phyloP scores from a whole-genome alignment of 1,140 invertebrate genomes.

The Lordiphosa mommai region DNA sequence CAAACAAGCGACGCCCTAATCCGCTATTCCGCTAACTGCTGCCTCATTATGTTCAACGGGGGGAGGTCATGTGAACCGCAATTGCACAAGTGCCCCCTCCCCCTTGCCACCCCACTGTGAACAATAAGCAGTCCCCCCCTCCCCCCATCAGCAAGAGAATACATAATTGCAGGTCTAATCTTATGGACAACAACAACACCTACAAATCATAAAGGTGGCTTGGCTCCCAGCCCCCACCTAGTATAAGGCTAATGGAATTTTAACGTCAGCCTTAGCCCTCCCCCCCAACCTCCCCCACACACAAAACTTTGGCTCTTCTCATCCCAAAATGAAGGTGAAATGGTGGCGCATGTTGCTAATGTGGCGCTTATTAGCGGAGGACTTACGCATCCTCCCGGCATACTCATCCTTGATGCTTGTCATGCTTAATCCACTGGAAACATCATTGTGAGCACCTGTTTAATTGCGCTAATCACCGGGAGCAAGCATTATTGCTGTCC shows the following conservation, averaged over 20 bases:
- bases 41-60: constrained; percentile 27
- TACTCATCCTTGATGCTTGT: constrained; percentile 16
- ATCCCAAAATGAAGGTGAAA: constrained; percentile 48
- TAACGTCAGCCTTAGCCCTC: constrained; percentile 40
- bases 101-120: neutral
- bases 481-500: constrained; percentile 62
- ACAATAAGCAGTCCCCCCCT: neutral
- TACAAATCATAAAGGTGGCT: constrained; percentile 35
- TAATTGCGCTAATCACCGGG: constrained; percentile 78
- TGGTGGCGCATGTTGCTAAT: constrained; percentile 60
- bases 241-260: constrained; percentile 69
- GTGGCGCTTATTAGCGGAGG: constrained; percentile 55
- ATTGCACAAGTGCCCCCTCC: constrained; percentile 33
- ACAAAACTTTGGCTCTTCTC: neutral
- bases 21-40: constrained; percentile 12
- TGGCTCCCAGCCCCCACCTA: neutral
- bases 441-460: constrained; percentile 79
- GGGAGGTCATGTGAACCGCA: constrained; percentile 54
- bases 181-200: constrained; percentile 32
- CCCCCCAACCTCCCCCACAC: too few relatives aligned
- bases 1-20: too few relatives aligned
- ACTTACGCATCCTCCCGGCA: constrained; percentile 18
- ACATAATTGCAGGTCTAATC: constrained; percentile 6
- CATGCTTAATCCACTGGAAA: constrained; percentile 71
- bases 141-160: neutral